Conservation (phyloP, 2,797 vertebrate genomes). For the Anabacerthia variegaticeps region DNA sequence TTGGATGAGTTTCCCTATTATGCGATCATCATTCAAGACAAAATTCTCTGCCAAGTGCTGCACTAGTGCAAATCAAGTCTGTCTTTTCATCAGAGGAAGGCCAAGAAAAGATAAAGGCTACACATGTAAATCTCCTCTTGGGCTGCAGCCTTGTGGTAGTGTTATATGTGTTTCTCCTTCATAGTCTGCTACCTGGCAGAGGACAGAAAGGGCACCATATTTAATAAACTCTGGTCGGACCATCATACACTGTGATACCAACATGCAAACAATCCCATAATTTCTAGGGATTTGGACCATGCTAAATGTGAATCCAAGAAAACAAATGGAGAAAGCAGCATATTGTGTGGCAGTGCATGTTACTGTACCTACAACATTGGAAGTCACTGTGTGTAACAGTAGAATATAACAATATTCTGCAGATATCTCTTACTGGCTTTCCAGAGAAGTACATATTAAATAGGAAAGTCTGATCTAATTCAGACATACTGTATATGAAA, state of each 20-base stretch:
- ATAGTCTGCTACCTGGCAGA: background rate
- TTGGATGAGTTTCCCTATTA: background rate
- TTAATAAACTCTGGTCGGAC: background rate
- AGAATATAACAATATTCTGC: background rate
- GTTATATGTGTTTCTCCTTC: background rate
- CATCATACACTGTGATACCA: background rate
- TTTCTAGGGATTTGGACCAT: background rate
- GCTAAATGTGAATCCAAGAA: background rate
- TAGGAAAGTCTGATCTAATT: background rate
- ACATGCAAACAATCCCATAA: background rate
- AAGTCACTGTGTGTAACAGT: background rate
- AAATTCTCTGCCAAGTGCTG: background rate
- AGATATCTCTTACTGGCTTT: background rate
- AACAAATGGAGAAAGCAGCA: background rate
- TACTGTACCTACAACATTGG: background rate
- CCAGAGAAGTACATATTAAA: background rate
- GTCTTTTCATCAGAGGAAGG: background rate
- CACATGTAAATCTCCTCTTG: background rate
- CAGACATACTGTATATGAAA: background rate
- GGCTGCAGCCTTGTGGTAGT: background rate
- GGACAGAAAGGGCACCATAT: background rate
- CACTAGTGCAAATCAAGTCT: background rate
- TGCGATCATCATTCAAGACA: background rate
- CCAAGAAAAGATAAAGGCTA: background rate
- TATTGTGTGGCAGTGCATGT: background rate